Evolutionary conservation across 2,888 invertebrate species (phyloP).

Genomic region (Oscheius sp.): DNA sequence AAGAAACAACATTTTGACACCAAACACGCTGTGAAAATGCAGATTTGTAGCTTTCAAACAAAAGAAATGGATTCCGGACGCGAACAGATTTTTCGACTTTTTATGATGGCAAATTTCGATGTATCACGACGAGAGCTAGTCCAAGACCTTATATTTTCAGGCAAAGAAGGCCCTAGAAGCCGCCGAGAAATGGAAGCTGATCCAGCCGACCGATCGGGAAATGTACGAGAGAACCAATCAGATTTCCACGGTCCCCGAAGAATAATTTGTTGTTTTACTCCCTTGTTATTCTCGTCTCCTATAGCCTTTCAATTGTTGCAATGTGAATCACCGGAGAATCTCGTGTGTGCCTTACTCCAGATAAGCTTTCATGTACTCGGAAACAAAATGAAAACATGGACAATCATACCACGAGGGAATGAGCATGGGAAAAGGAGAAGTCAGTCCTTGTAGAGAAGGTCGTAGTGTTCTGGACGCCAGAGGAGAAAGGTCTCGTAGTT

Average conservation of each 20-base stretch:
- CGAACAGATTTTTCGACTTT: not conserved
- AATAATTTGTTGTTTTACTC: conserved; percentile 13
- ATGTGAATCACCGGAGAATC: not conserved
- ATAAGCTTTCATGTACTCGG: no score
- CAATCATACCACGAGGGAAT: not conserved
- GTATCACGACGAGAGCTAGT: no score
- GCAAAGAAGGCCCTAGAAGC: conserved; percentile 67
- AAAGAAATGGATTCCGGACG: not conserved
- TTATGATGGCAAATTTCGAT: no score
- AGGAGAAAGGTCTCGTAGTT: conserved; percentile 7
- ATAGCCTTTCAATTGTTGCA: conserved; percentile 13
- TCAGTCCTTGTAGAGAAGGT: conserved; percentile 4
- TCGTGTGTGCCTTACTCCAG: conserved; percentile 1
- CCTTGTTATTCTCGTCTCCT: not conserved
- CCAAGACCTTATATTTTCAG: conserved; percentile 18
- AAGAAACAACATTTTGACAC: not conserved
- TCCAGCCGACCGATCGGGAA: conserved; percentile 70
- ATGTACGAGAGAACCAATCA: conserved; percentile 63
- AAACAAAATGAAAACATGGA: no score
- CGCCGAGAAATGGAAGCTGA: conserved; percentile 65
- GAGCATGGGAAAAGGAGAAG: not conserved
- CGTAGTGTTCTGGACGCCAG: conserved; percentile 23
- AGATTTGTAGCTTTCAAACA: not conserved
- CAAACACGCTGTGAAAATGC: not conserved
- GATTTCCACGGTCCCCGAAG: conserved; percentile 56